phyloP scores from a whole-genome alignment of 2,797 vertebrate genomes.

The Margarornis squamiger region DNA sequence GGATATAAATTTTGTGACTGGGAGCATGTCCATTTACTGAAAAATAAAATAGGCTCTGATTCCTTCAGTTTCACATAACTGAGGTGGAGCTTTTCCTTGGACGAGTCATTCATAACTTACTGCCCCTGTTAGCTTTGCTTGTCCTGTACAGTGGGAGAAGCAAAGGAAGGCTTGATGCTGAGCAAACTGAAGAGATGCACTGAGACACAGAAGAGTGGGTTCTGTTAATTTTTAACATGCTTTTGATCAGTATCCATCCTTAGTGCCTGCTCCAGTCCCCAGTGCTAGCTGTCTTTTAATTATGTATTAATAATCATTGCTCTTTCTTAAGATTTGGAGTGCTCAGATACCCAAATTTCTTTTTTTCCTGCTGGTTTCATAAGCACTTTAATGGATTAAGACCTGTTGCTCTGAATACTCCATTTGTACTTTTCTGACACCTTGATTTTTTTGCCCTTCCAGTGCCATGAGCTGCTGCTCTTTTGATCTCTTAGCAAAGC shows the following conservation, averaged over 20 bases:
- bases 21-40: not conserved
- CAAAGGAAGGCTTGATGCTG: not conserved
- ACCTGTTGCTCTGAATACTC: not conserved
- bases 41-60: not conserved
- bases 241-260: not conserved
- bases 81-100: not conserved
- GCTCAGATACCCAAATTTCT: not conserved
- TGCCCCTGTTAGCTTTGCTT: not conserved
- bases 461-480: not conserved
- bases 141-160: not conserved
- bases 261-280: not conserved
- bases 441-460: not conserved
- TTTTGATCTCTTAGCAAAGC: not conserved
- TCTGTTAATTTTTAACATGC: not conserved
- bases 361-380: not conserved
- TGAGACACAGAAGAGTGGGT: not conserved
- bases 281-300: not conserved
- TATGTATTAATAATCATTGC: not conserved
- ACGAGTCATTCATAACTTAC: not conserved
- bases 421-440: not conserved
- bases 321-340: not conserved
- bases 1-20: not conserved
- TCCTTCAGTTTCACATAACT: not conserved
- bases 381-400: not conserved
- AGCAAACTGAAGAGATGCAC: not conserved